phyloP scores from a whole-genome alignment of 2,888 invertebrate genomes.

The Anticlea derivata region DNA sequence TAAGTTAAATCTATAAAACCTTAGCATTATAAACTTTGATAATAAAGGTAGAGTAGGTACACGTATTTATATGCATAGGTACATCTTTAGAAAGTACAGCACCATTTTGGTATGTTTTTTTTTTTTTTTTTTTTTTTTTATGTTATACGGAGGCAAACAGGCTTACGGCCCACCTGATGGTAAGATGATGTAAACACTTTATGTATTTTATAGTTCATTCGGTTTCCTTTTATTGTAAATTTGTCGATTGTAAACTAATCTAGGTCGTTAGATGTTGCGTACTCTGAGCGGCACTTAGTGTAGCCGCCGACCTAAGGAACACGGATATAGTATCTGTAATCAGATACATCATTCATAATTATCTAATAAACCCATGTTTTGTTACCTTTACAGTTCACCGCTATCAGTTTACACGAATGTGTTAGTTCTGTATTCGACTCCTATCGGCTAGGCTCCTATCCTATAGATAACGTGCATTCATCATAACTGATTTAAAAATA shows the following conservation, averaged over 20 bases:
- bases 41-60: too few species aligned
- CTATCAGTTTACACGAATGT: slow-evolving; percentile 72
- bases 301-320: slow-evolving; percentile 43
- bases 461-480: slow-evolving; percentile 49
- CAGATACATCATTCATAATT: slow-evolving; percentile 73
- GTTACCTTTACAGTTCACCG: slow-evolving; percentile 72
- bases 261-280: slow-evolving; percentile 20
- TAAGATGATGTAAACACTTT: too few species aligned
- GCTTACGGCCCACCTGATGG: too few species aligned
- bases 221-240: too few species aligned
- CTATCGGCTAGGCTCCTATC: slow-evolving; percentile 59
- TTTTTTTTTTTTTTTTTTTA: too few species aligned
- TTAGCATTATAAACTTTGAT: too few species aligned
- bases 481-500: slow-evolving; percentile 39
- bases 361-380: slow-evolving; percentile 79
- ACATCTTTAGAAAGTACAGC: too few species aligned
- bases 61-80: too few species aligned
- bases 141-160: too few species aligned
- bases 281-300: slow-evolving; percentile 18
- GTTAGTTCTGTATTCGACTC: slow-evolving; percentile 62
- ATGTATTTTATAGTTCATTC: too few species aligned
- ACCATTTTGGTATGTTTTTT: too few species aligned
- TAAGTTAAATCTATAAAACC: too few species aligned
- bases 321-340: slow-evolving; percentile 64
- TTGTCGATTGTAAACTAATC: neutral